These are phyloP conservation scores for Brachirus orientalis DNA, from an alignment of 2,113 vertebrate species.

Conservation along the genomic window DNA sequence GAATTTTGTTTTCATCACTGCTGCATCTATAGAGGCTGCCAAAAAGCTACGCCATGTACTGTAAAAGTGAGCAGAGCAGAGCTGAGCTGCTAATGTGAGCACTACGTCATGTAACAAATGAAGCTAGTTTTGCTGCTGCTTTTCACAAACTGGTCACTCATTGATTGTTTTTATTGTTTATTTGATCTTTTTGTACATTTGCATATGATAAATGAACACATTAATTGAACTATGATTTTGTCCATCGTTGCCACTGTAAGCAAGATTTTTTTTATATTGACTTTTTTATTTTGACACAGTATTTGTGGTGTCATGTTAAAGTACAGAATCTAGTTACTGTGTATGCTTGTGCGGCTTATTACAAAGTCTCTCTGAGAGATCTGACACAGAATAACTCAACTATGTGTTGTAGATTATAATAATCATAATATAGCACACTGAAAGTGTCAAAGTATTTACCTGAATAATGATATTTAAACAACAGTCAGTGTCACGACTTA, in stretches of 20 bases:
- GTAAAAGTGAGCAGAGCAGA: conserved; percentile 31
- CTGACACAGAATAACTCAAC: conserved; percentile 42
- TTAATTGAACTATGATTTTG: conserved; percentile 17
- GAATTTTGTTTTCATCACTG: conserved; percentile 3
- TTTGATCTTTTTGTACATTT: conserved; percentile 77
- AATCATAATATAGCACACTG: conserved; percentile 47
- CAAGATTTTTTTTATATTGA: conserved; percentile 12
- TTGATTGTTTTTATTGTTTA: conserved; percentile 25
- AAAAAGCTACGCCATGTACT: neutral
- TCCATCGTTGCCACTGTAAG: conserved; percentile 12
- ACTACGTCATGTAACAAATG: neutral
- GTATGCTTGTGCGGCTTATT: conserved; percentile 63
- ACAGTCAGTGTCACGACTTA: conserved; percentile 24
- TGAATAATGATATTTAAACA: conserved; percentile 23
- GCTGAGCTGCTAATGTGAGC: conserved; percentile 14
- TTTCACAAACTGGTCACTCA: conserved; percentile 74
- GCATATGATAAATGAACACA: conserved; percentile 11
- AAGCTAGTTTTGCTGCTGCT: conserved; percentile 61
- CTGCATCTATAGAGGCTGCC: conserved; percentile 16
- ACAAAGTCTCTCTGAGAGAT: conserved; percentile 54
- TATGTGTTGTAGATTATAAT: conserved; percentile 51
- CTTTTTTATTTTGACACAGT: conserved; percentile 50
- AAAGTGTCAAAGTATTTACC: conserved; percentile 48
- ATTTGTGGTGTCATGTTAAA: conserved; percentile 80
- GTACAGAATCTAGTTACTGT: conserved; percentile 79